Evolutionary conservation across 2,113 vertebrate species (phyloP).

Genomic region (Pithys albifrons): DNA sequence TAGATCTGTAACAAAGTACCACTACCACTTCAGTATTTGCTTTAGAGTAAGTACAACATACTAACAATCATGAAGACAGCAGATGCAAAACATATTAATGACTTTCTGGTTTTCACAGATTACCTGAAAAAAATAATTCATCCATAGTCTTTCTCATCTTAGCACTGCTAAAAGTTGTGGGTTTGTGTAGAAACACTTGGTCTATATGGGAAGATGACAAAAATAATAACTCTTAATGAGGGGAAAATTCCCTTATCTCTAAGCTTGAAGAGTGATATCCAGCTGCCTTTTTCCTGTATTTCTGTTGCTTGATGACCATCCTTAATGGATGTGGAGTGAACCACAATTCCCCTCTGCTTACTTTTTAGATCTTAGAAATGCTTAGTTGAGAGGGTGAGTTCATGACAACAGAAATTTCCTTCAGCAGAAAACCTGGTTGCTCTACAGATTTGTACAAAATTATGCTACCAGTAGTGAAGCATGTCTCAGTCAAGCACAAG

Average conservation of each 20-base stretch:
- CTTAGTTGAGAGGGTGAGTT: neutral
- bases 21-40: neutral
- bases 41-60: neutral
- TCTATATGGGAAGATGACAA: neutral
- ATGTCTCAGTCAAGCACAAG: neutral
- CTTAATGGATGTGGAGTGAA: neutral
- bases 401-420: neutral
- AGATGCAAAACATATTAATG: neutral
- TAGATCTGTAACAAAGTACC: neutral
- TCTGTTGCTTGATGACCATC: neutral
- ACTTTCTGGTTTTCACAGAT: neutral
- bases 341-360: neutral
- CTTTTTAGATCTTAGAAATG: neutral
- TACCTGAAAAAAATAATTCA: neutral
- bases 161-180: neutral
- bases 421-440: neutral
- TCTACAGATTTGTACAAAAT: neutral
- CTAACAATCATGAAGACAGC: neutral
- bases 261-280: neutral
- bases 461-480: accelerated
- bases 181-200: neutral
- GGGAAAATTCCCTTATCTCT: neutral
- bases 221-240: neutral
- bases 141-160: neutral
- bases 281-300: neutral